phyloP scores from a whole-genome alignment of 1,140 invertebrate genomes.

The Laupala kohalensis region DNA sequence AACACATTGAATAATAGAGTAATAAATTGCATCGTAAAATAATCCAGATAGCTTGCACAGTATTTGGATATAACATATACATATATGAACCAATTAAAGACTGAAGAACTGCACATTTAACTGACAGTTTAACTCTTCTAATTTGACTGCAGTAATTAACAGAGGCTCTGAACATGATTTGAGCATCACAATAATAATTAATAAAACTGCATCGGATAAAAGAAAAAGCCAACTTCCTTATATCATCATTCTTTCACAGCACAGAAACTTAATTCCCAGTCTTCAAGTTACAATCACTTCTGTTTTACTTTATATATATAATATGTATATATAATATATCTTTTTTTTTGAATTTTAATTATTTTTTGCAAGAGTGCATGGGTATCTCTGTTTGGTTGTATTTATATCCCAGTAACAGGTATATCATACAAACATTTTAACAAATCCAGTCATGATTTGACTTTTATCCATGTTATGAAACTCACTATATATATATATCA shows the following conservation, averaged over 20 bases:
- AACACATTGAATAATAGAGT: not conserved
- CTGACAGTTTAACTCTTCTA: not conserved
- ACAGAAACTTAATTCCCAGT: slow-evolving; percentile 15
- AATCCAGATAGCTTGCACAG: not conserved
- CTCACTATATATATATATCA: not conserved
- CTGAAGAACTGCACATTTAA: not conserved
- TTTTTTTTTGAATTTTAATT: slow-evolving; percentile 5
- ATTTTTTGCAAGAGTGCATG: slow-evolving; percentile 13
- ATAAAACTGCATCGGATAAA: slow-evolving; percentile 11
- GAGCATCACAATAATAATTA: slow-evolving; percentile 11
- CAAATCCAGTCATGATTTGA: slow-evolving; percentile 1
- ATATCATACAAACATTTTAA: not conserved
- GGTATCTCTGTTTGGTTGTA: not conserved
- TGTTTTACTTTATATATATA: slow-evolving; percentile 1
- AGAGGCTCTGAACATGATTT: slow-evolving; percentile 3
- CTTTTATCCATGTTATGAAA: slow-evolving; percentile 3
- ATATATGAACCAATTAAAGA: not conserved
- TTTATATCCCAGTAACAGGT: not conserved
- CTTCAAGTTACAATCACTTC: slow-evolving; percentile 12
- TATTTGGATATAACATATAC: not conserved
- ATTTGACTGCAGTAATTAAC: not conserved
- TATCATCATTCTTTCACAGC: slow-evolving; percentile 9
- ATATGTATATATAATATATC: not conserved
- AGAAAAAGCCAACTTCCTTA: slow-evolving; percentile 1
- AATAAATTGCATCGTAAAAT: too few relatives aligned